Evolutionary conservation across 2,888 invertebrate species (phyloP).

Genomic region (Philhelius pedissequus): DNA sequence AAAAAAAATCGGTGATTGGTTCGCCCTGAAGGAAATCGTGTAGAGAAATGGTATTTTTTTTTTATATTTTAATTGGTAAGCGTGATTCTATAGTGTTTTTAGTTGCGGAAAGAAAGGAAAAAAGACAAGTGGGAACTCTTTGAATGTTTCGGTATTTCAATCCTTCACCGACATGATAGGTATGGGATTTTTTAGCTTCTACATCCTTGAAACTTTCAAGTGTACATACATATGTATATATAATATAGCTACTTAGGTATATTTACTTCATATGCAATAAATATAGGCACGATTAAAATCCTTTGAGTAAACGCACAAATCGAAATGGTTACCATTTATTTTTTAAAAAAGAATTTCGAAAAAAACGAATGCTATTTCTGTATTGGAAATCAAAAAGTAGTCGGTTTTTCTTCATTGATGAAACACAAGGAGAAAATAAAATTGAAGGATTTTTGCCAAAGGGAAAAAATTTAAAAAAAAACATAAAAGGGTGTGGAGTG

Average conservation of each 20-base stretch:
- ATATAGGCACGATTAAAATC: background rate
- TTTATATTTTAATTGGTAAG: background rate
- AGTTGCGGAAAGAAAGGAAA: background rate
- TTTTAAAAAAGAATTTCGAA: background rate
- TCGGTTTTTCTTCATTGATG: background rate
- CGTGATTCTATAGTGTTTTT: background rate
- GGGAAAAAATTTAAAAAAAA: background rate
- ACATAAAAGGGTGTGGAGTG: background rate
- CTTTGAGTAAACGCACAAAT: background rate
- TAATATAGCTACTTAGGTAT: background rate
- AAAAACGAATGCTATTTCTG: constrained; percentile 16
- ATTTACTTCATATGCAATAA: too few relatives aligned
- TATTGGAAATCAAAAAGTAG: background rate
- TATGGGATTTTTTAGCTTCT: background rate
- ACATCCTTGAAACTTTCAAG: constrained; percentile 8
- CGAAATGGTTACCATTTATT: background rate
- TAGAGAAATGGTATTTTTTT: background rate
- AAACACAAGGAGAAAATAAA: background rate
- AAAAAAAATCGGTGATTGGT: constrained; percentile 43
- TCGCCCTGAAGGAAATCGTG: constrained; percentile 6
- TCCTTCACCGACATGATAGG: background rate
- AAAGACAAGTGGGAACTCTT: background rate
- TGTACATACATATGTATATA: background rate
- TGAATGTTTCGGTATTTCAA: background rate
- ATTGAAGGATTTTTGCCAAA: background rate